A percentile compares a stretch with the other conserved stretches of the same genome.
phyloP scores from a whole-genome alignment of 2,113 vertebrate genomes.

The Marmota flaviventris region DNA sequence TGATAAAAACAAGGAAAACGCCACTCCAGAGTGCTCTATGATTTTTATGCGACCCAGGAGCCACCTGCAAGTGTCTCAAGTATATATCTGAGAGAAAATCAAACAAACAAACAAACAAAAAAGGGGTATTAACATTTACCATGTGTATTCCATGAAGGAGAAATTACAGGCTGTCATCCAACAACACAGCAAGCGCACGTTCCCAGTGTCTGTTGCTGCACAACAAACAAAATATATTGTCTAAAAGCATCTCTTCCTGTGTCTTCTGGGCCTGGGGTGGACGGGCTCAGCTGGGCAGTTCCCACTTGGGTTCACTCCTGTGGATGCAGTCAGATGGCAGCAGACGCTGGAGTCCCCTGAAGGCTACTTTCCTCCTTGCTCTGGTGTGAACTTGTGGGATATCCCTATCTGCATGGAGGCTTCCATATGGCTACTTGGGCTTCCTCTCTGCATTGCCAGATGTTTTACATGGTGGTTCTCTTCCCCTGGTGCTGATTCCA shows the following conservation, averaged over 20 bases:
- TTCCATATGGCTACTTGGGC: not conserved
- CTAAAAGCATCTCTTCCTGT: not conserved
- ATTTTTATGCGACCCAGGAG: not conserved
- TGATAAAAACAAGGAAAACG: not conserved
- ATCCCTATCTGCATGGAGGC: not conserved
- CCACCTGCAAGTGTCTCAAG: not conserved
- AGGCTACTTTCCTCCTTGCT: not conserved
- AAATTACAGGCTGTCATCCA: not conserved
- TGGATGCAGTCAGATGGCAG: not conserved
- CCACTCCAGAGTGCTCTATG: not conserved
- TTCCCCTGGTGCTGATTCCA: not conserved
- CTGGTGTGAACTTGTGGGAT: accelerated
- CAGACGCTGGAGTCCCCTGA: not conserved
- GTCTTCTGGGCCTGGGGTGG: not conserved
- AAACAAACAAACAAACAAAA: not conserved
- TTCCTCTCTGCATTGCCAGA: not conserved
- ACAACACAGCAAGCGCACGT: not conserved
- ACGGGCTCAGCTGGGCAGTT: not conserved
- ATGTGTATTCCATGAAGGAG: not conserved
- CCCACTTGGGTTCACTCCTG: not conserved
- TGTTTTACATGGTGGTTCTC: not conserved
- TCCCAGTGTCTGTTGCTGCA: not conserved
- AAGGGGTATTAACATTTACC: not conserved
- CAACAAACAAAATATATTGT: not conserved
- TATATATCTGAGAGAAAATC: not conserved